phyloP scores from a whole-genome alignment of 2,797 vertebrate species.

The Anolis apletophallus region DNA sequence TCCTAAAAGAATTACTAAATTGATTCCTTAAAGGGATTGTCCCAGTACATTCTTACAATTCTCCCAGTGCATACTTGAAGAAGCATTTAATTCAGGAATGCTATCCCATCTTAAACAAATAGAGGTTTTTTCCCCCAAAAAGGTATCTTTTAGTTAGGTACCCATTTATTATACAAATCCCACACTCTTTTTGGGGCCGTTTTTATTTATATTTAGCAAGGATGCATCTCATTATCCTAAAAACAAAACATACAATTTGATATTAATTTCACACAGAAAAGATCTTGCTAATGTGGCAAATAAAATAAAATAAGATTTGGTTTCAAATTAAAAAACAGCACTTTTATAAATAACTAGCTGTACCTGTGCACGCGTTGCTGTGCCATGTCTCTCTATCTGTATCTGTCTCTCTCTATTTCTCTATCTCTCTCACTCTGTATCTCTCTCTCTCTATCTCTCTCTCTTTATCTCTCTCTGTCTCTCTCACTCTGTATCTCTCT shows the following conservation, averaged over 20 bases:
- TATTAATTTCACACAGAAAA: not conserved
- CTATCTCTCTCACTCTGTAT: too few species aligned
- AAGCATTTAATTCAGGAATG: constrained; percentile 18
- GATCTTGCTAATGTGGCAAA: not conserved
- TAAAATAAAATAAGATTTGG: not conserved
- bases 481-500: too few species aligned
- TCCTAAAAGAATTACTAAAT: constrained; percentile 13
- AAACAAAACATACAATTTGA: not conserved
- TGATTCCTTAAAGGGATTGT: not conserved
- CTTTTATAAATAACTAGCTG: not conserved
- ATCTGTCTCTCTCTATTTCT: too few species aligned
- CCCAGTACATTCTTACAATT: not conserved
- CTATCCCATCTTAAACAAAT: constrained; percentile 18
- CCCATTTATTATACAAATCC: too few species aligned
- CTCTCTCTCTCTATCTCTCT: too few species aligned
- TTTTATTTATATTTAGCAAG: too few species aligned
- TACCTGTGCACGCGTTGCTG: too few species aligned
- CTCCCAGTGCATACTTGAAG: not conserved
- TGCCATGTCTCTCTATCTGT: too few species aligned
- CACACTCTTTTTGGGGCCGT: too few species aligned
- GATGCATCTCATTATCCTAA: too few species aligned
- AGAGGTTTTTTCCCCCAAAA: constrained; percentile 11
- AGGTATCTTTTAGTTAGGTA: too few species aligned
- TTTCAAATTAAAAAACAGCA: not conserved
- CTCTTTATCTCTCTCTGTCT: too few species aligned